phyloP scores from a whole-genome alignment of 2,888 invertebrate species.

The Plebejus argus region DNA sequence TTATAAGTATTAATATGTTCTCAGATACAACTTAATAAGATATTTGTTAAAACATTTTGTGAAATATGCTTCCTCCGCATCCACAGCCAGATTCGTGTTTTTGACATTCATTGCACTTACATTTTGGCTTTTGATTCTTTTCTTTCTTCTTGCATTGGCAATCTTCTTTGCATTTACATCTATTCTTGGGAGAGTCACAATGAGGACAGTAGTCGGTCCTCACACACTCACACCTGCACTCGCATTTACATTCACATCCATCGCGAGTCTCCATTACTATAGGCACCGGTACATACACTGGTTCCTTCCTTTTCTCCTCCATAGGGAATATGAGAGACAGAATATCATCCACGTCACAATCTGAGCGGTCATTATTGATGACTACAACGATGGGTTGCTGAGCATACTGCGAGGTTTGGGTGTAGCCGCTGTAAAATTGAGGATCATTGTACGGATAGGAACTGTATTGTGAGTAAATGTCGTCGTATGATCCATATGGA shows the following conservation, averaged over 20 bases:
- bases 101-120: constrained; percentile 13
- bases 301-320: constrained; percentile 35
- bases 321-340: constrained; percentile 34
- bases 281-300: constrained; percentile 39
- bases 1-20: background rate
- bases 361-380: constrained; percentile 35
- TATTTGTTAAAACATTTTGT: constrained; percentile 1
- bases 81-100: background rate
- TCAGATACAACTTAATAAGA: background rate
- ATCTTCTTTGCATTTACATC: constrained; percentile 22
- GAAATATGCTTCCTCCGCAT: constrained; percentile 11
- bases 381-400: constrained; percentile 40
- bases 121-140: constrained; percentile 12
- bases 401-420: constrained; percentile 21
- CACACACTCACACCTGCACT: constrained; percentile 34
- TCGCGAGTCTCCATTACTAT: constrained; percentile 28
- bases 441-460: background rate
- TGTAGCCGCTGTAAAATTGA: constrained; percentile 9
- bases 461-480: constrained; percentile 9
- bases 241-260: constrained; percentile 29
- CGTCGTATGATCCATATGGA: constrained; percentile 2
- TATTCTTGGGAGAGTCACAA: constrained; percentile 10
- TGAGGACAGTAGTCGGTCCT: constrained; percentile 24
- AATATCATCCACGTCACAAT: constrained; percentile 35
- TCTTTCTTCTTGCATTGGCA: constrained; percentile 28